Evolutionary conservation across 1,140 invertebrate species (phyloP), one percentile per base, ranked within the genome.

Genomic region (Drosophila ambigua): DNA sequence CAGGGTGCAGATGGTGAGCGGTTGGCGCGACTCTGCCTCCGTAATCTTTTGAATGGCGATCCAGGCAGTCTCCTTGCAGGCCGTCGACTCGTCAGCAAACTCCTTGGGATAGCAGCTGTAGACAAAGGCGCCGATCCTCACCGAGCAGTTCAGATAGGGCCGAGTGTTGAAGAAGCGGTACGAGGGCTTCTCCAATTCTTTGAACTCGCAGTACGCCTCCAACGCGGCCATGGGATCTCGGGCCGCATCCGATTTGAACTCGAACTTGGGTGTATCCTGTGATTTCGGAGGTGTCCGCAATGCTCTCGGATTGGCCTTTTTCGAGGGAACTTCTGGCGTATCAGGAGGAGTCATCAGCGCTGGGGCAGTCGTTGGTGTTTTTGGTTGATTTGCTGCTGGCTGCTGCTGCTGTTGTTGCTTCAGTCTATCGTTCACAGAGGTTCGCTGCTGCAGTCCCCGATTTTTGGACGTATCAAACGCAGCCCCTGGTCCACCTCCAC

Each of bases 41-140:
- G 79, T 63, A 9, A 92, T 76, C n/a, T 82, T 60, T 13, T 92
- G 61, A 13, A 92, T 57, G 4, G 91, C 89, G 9, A 81, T 49
- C 26, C 72, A 48, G 1, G 91, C 68, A 20, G 88, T 78, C 28
- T 71, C 65, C 8, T 61, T 45, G 50, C 59, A 65, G 5, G 91
- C 91, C 2, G 60, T 26, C 41, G 26, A 20, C 52, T 77, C 65
- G 6, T 75, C 75, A 0, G 48, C 0, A 55, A 77, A 90, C 49
- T 89, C 79, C 35, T 80, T 59, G 3, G 91, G 91, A 65, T 91
- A 92, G 49, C 79, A 85, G 16, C 79, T 80, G 51, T 76, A 91
- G 2, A 80, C 71, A 9, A n/a, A 72, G 9, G 53, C 53, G 20
- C 77, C 81, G 5, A 92, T 67, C 4, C 54, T 58, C 13, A 92